Base-by-base conservation (phyloP, 1,140 invertebrate genomes). In the Saxidomus purpurata region DNA sequence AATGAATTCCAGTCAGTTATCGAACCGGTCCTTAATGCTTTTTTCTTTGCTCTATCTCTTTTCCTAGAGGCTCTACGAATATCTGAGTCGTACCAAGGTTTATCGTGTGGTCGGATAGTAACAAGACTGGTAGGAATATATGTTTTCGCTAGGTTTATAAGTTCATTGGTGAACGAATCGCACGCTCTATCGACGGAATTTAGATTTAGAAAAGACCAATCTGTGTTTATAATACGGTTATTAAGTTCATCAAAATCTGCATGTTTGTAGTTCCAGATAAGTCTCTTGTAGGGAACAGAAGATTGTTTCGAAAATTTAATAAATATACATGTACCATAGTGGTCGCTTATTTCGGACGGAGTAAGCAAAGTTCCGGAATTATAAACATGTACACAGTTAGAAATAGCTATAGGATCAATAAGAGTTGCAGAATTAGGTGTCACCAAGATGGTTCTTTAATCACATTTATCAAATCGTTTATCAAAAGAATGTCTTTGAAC, bases 31-130 rank as follows among this genome's bases (percentile, higher is more conserved):
- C 22, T 38, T 2, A 63, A 61, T 61, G 80, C 52, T 82, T 31
- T 61, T 17, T 55, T n/a, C 40, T 63, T 61, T 22, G n/a, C 22
- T 59, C 59, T 34, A 43, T 82, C 59, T 34, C 55, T 34, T 63
- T 59, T 79, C 31, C 76, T 22, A 43, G 52, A 34, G 15, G 52
- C 43, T 52, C 67, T 69, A 31, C 61, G 59, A 22, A 82, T 55
- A 22, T 63, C 76, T 15, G 61, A 69, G 82, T 87, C 34, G 28
- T 77, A 87, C 74, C 85, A 87, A 9, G 49, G 85, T 87, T 67
- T 87, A 77, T 87, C 85, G n/a, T 87, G 43, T 43, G 49, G 76
- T 28, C 83, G 71, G 22, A 79, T 80, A 31, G 52, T 87, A 61
- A 81, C 76, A 82, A 9, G 19, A 28, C n/a, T 40, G 11, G 74